Base-by-base conservation (phyloP, 2,888 invertebrate genomes). In the Morpho helenor region DNA sequence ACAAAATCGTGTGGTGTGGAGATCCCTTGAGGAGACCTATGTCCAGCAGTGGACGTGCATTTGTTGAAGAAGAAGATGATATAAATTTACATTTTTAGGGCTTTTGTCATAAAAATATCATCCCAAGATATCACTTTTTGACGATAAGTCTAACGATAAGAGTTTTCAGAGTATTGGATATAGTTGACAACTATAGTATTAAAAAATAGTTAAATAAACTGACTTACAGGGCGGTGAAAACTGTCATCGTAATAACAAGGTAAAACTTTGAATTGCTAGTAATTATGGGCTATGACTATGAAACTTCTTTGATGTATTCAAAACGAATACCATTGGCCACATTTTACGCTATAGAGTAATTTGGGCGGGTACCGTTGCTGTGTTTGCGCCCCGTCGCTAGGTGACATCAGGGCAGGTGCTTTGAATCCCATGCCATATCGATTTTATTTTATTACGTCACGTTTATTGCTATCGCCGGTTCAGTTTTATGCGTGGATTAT, bases 311-410 rank as follows among this genome's bases (percentile, higher is more conserved):
- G 54, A 54, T 54, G 48, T 45, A 22, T 53, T 47, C 42, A 4
- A 7, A 40, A 8, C 48, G 48, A 23, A 39, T 42, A 54, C 54
- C 48, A 54, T 54, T 54, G 54, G 54, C 41, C 48, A 54, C 48
- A 48, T 54, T 54, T 54, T 54, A 48, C 54, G 52, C 49, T 58
- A 57, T 62, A 48, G 57, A 66, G 66, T 67, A 75, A 77, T 76
- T 79, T 72, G 68, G 72, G 69, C 68, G 68, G 62, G 60, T 61
- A 63, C 61, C 48, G 42, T 64, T 57, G 67, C 60, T 62, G 47
- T 84, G 84, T 84, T 85, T 82, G 83, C 60, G 60, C 60, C 62
- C 64, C 66, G 85, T 84, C 75, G 82, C 85, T 81, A 81, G 82
- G 81, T 72, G 73, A 84, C 79, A 63, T 52, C 41, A 44, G 62